Percentiles rank a stretch among this genome's conserved stretches.
phyloP scores from a whole-genome alignment of 2,113 vertebrate genomes.

The Ginglymostoma cirratum region DNA sequence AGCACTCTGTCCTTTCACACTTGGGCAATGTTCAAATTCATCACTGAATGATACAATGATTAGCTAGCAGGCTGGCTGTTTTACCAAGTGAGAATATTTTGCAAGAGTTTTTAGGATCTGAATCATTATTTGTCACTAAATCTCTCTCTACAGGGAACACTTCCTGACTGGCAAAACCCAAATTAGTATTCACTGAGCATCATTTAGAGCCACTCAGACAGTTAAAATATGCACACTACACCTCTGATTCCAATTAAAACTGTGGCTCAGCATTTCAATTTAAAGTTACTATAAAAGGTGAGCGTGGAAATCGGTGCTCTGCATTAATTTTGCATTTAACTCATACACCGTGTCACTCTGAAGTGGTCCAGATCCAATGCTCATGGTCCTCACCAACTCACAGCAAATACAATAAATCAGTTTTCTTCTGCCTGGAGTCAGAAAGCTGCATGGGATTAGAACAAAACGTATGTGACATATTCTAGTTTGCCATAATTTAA shows the following conservation, averaged over 20 bases:
- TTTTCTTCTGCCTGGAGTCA: no score
- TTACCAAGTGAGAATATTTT: neutral
- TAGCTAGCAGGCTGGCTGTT: neutral
- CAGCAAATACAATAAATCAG: neutral
- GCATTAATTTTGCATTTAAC: neutral
- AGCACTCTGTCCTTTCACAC: neutral
- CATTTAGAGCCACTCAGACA: neutral
- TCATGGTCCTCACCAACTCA: neutral
- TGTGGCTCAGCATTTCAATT: neutral
- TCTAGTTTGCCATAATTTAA: neutral
- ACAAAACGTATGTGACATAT: neutral
- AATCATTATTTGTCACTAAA: neutral
- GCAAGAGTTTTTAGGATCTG: neutral
- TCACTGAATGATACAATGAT: neutral
- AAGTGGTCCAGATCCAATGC: neutral
- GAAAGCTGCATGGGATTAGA: neutral
- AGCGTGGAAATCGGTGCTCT: neutral
- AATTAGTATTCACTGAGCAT: neutral
- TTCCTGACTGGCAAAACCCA: neutral
- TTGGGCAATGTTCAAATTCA: neutral
- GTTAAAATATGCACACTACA: neutral
- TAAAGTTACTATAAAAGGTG: neutral
- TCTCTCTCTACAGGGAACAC: neutral
- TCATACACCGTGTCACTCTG: neutral
- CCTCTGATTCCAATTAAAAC: neutral